Evolutionary conservation across 1,140 invertebrate genomes (phyloP).

Genomic region (Caerostris extrusa): DNA sequence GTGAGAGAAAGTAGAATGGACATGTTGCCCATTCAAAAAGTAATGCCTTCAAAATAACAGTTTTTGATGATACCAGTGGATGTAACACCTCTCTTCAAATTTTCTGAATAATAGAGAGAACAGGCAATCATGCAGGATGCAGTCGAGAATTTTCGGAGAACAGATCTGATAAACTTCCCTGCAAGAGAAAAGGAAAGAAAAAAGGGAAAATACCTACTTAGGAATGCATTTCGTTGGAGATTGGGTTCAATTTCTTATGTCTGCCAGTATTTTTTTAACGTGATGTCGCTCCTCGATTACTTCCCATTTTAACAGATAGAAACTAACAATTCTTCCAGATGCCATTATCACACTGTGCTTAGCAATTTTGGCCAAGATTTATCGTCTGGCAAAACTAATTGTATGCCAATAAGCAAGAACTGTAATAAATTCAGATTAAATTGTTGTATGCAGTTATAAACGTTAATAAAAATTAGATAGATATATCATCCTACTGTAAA

Average conservation of each 20-base stretch:
- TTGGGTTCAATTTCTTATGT: constrained; percentile 51
- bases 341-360: constrained; percentile 9
- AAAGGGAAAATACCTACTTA: background rate
- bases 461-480: too few species aligned
- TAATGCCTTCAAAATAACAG: constrained; percentile 52
- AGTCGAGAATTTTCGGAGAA: constrained; percentile 39
- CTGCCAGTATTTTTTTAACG: constrained; percentile 22
- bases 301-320: constrained; percentile 45
- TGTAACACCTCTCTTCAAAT: background rate
- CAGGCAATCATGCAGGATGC: constrained; percentile 40
- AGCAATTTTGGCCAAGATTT: constrained; percentile 6
- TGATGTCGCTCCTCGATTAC: background rate
- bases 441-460: too few species aligned
- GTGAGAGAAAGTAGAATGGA: background rate
- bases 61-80: background rate
- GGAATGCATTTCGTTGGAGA: constrained; percentile 47
- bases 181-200: background rate
- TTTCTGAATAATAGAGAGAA: constrained; percentile 65
- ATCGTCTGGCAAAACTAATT: too few species aligned
- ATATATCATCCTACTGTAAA: too few species aligned
- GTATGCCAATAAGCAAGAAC: too few species aligned
- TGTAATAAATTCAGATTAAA: too few species aligned
- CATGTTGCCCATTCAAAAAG: background rate
- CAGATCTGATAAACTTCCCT: constrained; percentile 38
- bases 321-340: background rate